Evolutionary conservation across 2,888 invertebrate genomes (phyloP).

Genomic region (Pachymerium ferrugineum): DNA sequence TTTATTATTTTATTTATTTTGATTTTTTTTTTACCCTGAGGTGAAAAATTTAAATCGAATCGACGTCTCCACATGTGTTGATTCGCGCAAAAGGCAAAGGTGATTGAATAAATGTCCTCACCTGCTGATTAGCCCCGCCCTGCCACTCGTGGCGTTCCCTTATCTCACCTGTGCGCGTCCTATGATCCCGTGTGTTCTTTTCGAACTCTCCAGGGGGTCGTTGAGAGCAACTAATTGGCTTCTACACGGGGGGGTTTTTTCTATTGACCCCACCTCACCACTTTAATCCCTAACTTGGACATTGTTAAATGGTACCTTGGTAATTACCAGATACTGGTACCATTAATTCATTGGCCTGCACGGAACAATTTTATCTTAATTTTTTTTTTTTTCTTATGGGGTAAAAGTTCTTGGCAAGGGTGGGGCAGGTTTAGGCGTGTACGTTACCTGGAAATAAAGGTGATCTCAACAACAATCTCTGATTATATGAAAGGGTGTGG

Average conservation of each 20-base stretch:
- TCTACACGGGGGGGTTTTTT: slow-evolving; percentile 1
- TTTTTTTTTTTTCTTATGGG: neutral
- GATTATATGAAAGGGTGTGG: slow-evolving; percentile 20
- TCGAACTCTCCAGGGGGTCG: neutral
- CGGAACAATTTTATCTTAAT: neutral
- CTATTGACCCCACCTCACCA: slow-evolving; percentile 20
- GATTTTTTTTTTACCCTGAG: too few species aligned
- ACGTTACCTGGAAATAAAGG: slow-evolving; percentile 8
- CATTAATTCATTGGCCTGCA: too few species aligned
- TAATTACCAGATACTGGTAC: neutral
- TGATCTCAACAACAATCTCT: slow-evolving; percentile 10
- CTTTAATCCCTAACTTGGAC: neutral
- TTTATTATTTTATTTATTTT: too few species aligned
- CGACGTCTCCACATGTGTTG: too few species aligned
- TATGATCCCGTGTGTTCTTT: slow-evolving; percentile 12
- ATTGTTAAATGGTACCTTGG: neutral
- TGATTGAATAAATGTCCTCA: slow-evolving; percentile 25
- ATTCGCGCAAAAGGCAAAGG: slow-evolving; percentile 1
- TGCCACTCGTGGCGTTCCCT: slow-evolving; percentile 21
- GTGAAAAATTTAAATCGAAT: too few species aligned
- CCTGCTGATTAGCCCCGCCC: slow-evolving; percentile 24
- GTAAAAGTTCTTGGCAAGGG: neutral
- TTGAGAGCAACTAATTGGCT: slow-evolving; percentile 24
- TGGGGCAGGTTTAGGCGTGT: slow-evolving; percentile 11
- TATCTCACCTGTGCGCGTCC: slow-evolving; percentile 23